phyloP scores from a whole-genome alignment of 2,888 invertebrate species.

The Mamestra brassicae region DNA sequence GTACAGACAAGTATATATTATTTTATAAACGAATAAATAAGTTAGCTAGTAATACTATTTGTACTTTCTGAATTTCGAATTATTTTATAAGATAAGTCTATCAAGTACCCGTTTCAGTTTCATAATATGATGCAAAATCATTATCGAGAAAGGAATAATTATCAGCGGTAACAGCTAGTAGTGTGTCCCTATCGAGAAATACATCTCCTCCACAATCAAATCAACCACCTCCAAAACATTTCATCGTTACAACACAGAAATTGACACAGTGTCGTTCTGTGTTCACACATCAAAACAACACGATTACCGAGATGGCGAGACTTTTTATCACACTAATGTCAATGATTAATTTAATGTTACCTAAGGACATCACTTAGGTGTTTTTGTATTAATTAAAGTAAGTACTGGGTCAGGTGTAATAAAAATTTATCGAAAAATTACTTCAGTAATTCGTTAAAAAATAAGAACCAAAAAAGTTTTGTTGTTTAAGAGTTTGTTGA shows the following conservation, averaged over 20 bases:
- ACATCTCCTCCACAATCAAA: too few relatives aligned
- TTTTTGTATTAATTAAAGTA: constrained; percentile 22
- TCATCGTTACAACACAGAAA: background rate
- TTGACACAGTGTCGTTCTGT: constrained; percentile 3
- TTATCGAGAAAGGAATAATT: background rate
- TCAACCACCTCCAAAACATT: background rate
- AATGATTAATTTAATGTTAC: constrained; percentile 5
- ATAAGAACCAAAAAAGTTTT: background rate
- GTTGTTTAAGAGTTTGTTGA: constrained; percentile 27
- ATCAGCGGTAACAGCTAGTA: background rate
- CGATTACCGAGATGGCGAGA: background rate
- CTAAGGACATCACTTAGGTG: background rate
- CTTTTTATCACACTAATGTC: constrained; percentile 8
- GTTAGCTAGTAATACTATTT: background rate
- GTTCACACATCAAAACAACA: background rate
- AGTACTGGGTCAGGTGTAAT: background rate
- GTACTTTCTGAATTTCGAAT: background rate
- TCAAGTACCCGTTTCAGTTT: background rate
- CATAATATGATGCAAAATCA: background rate
- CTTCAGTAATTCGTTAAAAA: background rate
- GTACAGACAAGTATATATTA: too few relatives aligned
- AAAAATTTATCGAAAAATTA: constrained; percentile 16
- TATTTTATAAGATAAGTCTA: background rate
- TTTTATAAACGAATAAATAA: background rate
- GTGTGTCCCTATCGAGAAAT: background rate